Evolutionary conservation across 2,888 invertebrate genomes (phyloP), one percentile per base, ranked within the genome.

Genomic region (Ypsolopha scabrella): DNA sequence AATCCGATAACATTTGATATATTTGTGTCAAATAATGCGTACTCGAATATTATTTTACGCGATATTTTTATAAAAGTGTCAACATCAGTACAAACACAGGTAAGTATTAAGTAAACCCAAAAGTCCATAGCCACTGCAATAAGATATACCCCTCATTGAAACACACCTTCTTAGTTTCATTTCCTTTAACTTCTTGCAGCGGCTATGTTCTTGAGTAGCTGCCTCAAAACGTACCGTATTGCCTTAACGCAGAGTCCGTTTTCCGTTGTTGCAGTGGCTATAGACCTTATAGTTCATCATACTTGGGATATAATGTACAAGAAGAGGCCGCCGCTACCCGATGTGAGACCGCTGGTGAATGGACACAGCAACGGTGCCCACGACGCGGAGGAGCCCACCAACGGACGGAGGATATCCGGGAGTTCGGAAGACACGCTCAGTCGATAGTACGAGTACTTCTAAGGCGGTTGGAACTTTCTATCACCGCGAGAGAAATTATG

Each of bases 271-370:
- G 89, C 94, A 98, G 99, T 99, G 91, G 99, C 99, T 87, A 98
- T 99, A 88, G 97, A 98, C 89, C 91, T 99, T 85, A 98, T 99
- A 88, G 98, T 98, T 69, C 97, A 98, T 86, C 98, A 99, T 91
- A 98, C 99, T 87, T 93, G 97, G 91, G 98, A 98, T 88, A 93
- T 97, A 72, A 92, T 98, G 87, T 93, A 83, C 69, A 86, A 83
- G 81, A 86, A 81, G 68, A 68, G 77, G 43, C 57, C 72, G 10
- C 61, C 67, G 51, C 65, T 63, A 13, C 59, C 60, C 52, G 66
- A 60, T 4, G 24, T 24, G 24, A 58, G 60, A 45, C 60, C 72
- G 51, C 64, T 72, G 48, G 79, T 80, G 60, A 65, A 63, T 54
- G 86, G 87, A 36, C 67, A 67, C 8, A 75, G 77, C 65, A 82